Evolutionary conservation across 1,140 invertebrate species (phyloP), one percentile per base, ranked within the genome.

Genomic region (Chymomyza costata): DNA sequence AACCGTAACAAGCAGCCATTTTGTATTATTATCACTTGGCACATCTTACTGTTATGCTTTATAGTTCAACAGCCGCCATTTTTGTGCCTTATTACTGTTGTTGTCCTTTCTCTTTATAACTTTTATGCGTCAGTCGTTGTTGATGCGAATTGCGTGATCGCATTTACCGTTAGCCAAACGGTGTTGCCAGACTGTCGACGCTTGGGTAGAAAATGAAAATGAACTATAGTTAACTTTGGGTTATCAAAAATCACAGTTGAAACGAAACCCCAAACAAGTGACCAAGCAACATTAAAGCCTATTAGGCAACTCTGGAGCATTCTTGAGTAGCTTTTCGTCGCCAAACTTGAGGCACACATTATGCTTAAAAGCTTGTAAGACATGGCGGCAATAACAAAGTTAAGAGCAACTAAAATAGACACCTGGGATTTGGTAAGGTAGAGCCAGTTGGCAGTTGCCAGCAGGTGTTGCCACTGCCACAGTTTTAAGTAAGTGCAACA

Each of bases 371-470:
- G 71, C 65, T 61, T 67, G 60, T 63, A 69, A 76, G 65, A 69
- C 65, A 39, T 53, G 43, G 47, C 38, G 52, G 47, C 62, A 66
- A 63, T 78, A 64, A 56, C 54, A 50, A 66, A 71, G 62, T 78
- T 71, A 66, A 76, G 78, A 76, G 71, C 71, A 71, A 65, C 66
- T 76, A 66, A 76, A 76, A 71, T 66, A 71, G 71, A 70, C 71
- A 78, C 62, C 66, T 78, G 71, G 71, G 71, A 76, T 25, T 25
- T 25, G n/a, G n/a, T n/a, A n/a, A n/a, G n/a, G n/a, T n/a, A 70
- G 50, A 30, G 44, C 32, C 18, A 37, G 13, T 21, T 17, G 30
- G 21, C 15, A 32, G 30, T 16, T 17, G 21, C 21, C 25, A 56
- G 47, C 49, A 52, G 34, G 17, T 47, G 47, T 3, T 38, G 19